phyloP scores from a whole-genome alignment of 1,140 invertebrate genomes.

The Euwallacea similis region DNA sequence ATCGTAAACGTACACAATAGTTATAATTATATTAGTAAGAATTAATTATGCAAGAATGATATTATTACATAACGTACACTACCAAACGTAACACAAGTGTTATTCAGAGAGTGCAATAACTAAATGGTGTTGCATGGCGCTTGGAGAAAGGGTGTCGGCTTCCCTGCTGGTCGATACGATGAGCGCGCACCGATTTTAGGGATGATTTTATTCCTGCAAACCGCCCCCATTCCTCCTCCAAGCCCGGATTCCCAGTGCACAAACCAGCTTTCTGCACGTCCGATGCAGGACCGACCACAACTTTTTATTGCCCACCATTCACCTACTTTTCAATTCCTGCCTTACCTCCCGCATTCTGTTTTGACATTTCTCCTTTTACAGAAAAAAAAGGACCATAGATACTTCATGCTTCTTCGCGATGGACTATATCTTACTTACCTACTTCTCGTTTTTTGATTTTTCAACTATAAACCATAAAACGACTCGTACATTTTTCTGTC shows the following conservation, averaged over 20 bases:
- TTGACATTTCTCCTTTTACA: no score
- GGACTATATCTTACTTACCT: no score
- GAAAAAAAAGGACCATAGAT: no score
- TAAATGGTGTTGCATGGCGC: conserved; percentile 55
- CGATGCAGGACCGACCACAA: conserved; percentile 12
- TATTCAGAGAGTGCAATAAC: conserved; percentile 58
- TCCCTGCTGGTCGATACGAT: conserved; percentile 50
- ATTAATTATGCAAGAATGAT: conserved; percentile 57
- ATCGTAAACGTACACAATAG: conserved; percentile 55
- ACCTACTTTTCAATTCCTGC: conserved; percentile 19
- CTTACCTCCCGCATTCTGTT: conserved; percentile 3
- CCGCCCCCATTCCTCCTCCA: conserved; percentile 33
- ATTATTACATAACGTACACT: conserved; percentile 58
- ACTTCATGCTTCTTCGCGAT: no score
- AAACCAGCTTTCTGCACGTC: conserved; percentile 34
- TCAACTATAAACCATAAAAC: no score
- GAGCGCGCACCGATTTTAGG: conserved; percentile 45
- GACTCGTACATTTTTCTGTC: no score
- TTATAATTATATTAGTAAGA: conserved; percentile 55
- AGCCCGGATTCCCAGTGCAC: conserved; percentile 38
- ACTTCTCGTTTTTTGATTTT: no score
- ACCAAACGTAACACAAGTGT: conserved; percentile 57
- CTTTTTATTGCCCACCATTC: conserved; percentile 17
- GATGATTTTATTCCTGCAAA: conserved; percentile 30
- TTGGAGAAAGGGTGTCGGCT: conserved; percentile 53